Evolutionary conservation across 2,888 invertebrate genomes (phyloP), one percentile per base, ranked within the genome.

Genomic region (Pherbina coryleti): DNA sequence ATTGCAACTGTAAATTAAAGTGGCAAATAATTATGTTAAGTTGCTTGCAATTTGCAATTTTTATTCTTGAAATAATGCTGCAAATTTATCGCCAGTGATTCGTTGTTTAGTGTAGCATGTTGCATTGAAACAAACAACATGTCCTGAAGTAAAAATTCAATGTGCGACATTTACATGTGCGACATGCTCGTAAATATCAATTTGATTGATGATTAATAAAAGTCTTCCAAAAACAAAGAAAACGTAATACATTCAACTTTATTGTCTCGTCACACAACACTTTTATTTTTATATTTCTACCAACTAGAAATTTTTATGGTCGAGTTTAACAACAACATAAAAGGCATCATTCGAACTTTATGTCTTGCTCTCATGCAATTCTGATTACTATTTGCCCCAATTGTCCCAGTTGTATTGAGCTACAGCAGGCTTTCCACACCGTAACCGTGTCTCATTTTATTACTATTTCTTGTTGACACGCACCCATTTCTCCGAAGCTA

Each of bases 21-120:
- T 86, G 87, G 84, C 86, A 87, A 86, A 87, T 84, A 85, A 85
- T 84, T 83, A 83, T 85, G 84, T 85, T 84, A 84, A 84, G 83
- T 81, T 82, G 83, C 84, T 80, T 84, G 84, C 84, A 82, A 84
- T 83, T 84, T 84, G 82, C 81, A 81, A 84, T 82, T 82, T 81
- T 76, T 78, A 77, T 79, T 80, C 81, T 79, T 81, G 81, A 80
- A 79, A 80, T 81, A 78, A 78, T 57, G 78, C 44, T 14, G 44
- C 44, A 80, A 82, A 83, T 80, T 82, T 82, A 81, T 84, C 75
- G 81, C 73, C 60, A 69, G 79, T 75, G 81, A 81, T 81, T 79
- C 37, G 37, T 37, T 37, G 8, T 37, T 37, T 37, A 37, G 44
- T 44, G 44, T 44, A 44, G 44, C 60, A 60, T 60, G 14, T 44